phyloP scores from a whole-genome alignment of 2,113 vertebrate species.

The Deroptyus accipitrinus region DNA sequence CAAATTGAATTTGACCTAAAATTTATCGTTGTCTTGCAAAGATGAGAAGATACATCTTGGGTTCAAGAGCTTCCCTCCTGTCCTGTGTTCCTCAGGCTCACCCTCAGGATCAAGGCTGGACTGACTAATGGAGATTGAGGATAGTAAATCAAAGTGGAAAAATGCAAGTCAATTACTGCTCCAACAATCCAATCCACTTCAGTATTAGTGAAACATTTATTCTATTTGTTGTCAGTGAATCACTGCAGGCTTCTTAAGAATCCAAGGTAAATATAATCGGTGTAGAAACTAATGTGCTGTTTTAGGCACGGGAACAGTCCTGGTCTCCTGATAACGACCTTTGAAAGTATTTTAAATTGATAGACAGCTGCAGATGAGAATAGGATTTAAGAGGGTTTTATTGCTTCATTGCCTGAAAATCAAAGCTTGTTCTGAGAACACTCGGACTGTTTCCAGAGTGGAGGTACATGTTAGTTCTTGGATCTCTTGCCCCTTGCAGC shows the following conservation, averaged over 20 bases:
- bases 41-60: neutral
- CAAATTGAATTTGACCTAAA: neutral
- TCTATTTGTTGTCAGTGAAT: neutral
- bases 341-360: conserved; percentile 26
- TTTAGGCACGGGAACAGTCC: neutral
- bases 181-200: neutral
- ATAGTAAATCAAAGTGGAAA: neutral
- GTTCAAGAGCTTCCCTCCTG: neutral
- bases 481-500: neutral
- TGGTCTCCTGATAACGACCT: neutral
- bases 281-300: neutral
- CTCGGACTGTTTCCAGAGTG: neutral
- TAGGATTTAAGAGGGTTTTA: neutral
- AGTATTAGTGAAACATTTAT: neutral
- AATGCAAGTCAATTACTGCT: neutral
- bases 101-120: neutral
- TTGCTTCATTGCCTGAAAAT: conserved; percentile 14
- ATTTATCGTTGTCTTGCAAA: neutral
- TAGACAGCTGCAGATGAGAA: neutral
- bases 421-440: neutral
- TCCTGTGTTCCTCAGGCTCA: neutral
- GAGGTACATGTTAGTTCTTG: neutral
- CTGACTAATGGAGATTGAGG: neutral
- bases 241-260: neutral
- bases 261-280: neutral